Evolutionary conservation across 37 sponge, comb jelly and placozoan genomes (phyloP).

Genomic region (Geodia barretti): DNA sequence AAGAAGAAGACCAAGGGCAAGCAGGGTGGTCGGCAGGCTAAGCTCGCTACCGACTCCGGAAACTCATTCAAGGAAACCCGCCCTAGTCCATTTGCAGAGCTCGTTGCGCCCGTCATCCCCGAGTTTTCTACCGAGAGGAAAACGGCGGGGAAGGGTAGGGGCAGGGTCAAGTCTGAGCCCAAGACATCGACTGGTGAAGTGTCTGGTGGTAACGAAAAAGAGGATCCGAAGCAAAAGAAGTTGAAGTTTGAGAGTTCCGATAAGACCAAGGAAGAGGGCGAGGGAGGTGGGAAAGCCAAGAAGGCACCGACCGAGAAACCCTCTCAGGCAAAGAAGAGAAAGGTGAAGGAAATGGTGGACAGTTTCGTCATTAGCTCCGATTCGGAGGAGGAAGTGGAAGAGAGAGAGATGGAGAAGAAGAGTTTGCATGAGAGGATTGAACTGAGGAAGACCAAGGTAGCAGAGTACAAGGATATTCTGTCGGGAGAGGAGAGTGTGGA

Average conservation of each 20-base stretch:
- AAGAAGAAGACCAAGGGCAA: slow-evolving; percentile 48
- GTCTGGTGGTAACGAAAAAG: neutral
- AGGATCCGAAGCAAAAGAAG: neutral
- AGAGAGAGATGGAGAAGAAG: neutral
- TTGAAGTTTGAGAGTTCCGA: neutral
- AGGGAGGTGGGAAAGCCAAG: no score
- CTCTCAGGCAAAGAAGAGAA: neutral
- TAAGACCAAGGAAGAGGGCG: neutral
- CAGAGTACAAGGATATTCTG: neutral
- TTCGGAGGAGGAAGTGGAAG: neutral
- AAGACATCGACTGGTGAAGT: slow-evolving; percentile 12
- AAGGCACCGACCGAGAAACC: slow-evolving; percentile 17
- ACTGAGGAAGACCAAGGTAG: neutral
- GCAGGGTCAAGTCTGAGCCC: slow-evolving; percentile 4
- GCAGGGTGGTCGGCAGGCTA: slow-evolving; percentile 50
- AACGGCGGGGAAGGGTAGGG: slow-evolving; percentile 4
- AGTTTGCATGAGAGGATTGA: neutral
- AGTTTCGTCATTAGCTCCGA: neutral
- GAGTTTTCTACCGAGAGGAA: slow-evolving; percentile 62
- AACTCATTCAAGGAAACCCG: slow-evolving; percentile 44
- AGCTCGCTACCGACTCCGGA: slow-evolving; percentile 12
- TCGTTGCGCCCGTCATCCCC: slow-evolving; percentile 56
- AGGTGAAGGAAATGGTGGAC: slow-evolving; percentile 12
- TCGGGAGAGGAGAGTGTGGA: neutral
- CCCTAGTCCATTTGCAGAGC: slow-evolving; percentile 73